A percentile compares a stretch with the other conserved stretches of the same genome.
Conservation (phyloP, 2,888 invertebrate genomes). For the Cyaniris semiargus region DNA sequence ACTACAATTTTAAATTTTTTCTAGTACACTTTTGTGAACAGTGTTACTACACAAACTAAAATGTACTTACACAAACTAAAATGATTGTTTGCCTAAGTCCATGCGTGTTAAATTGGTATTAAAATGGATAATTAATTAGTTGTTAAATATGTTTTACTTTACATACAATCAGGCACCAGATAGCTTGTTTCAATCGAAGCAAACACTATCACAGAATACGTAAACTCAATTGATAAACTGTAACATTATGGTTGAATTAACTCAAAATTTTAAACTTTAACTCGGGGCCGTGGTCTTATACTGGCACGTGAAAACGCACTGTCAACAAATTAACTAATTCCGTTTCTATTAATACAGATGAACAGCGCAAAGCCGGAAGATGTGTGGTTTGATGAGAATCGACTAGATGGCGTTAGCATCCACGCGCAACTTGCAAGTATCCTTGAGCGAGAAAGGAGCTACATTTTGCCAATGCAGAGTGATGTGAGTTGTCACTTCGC, state of each 20-base stretch:
- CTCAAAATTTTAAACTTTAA: background rate
- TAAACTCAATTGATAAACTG: background rate
- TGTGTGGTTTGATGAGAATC: background rate
- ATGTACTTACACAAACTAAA: background rate
- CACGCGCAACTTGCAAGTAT: background rate
- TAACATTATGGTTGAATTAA: background rate
- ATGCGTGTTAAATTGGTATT: background rate
- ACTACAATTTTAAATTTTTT: no score
- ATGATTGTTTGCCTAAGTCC: background rate
- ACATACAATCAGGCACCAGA: background rate
- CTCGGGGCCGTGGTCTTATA: background rate
- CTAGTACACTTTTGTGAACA: no score
- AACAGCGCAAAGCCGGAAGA: constrained; percentile 31
- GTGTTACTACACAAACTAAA: no score
- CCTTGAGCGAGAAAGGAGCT: background rate
- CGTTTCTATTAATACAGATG: constrained; percentile 41
- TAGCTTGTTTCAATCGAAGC: background rate
- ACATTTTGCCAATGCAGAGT: background rate
- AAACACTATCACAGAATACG: background rate
- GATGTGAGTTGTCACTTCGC: background rate
- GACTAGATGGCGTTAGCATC: constrained; percentile 31
- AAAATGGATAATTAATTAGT: background rate
- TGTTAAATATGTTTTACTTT: background rate
- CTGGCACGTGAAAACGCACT: constrained; percentile 28
- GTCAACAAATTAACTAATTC: constrained; percentile 39